Evolutionary conservation across 2,113 vertebrate species (phyloP).

Genomic region (Phoxinus phoxinus): DNA sequence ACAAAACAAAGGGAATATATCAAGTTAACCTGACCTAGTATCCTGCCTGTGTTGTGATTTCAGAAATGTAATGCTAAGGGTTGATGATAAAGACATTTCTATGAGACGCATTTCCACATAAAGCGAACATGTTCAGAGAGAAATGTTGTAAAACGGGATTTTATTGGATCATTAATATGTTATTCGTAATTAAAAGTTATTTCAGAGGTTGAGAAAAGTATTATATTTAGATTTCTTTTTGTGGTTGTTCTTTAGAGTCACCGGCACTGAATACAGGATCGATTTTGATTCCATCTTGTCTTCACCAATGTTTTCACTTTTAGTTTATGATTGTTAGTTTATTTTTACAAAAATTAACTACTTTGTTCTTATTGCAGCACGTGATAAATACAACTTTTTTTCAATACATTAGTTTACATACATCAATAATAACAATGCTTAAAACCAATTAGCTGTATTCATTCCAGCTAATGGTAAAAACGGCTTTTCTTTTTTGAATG

Average conservation of each 20-base stretch:
- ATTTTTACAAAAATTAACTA: background rate
- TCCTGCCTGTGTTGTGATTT: background rate
- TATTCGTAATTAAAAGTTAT: too few relatives aligned
- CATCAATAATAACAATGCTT: background rate
- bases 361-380: background rate
- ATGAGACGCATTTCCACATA: background rate
- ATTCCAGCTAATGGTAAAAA: background rate
- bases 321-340: background rate
- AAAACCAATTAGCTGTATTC: background rate
- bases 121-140: background rate
- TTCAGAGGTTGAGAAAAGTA: background rate
- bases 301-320: background rate
- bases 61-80: background rate
- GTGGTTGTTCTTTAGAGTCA: background rate
- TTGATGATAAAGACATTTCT: background rate
- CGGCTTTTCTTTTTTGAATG: background rate
- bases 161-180: background rate
- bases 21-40: background rate
- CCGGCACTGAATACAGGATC: background rate
- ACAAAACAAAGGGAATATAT: background rate
- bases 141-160: background rate
- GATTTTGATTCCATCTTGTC: background rate
- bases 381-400: background rate
- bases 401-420: background rate
- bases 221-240: background rate